These are phyloP conservation scores for Zoroaster sp. DNA, from an alignment of 53 echinoderm and acorn worm genomes.

Conservation along the genomic window DNA sequence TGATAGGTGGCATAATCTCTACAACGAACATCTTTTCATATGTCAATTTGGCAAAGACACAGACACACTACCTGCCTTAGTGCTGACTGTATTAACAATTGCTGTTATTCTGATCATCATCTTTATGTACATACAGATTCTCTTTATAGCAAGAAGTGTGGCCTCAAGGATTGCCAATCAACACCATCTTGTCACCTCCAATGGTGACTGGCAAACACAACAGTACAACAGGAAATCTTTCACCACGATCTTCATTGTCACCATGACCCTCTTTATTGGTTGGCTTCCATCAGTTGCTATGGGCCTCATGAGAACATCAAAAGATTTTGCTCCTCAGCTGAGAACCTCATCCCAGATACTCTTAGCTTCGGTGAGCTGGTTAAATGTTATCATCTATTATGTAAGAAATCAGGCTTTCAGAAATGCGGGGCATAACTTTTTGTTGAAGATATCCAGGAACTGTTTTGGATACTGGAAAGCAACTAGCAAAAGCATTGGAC, in stretches of 20 bases:
- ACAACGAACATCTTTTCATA: background rate
- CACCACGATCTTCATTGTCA: slow-evolving; percentile 49
- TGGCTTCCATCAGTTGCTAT: slow-evolving; percentile 24
- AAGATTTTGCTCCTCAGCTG: background rate
- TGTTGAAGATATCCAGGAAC: slow-evolving; percentile 4
- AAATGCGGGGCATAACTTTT: background rate
- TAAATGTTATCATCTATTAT: slow-evolving; percentile 30
- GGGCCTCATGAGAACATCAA: slow-evolving; percentile 1
- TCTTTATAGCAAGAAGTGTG: slow-evolving; percentile 9
- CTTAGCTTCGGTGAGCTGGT: slow-evolving; percentile 23
- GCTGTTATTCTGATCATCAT: slow-evolving; percentile 1
- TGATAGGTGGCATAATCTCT: background rate
- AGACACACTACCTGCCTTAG: background rate
- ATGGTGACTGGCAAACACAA: background rate
- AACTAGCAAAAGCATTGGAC: background rate
- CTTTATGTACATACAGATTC: slow-evolving; percentile 13
- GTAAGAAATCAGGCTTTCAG: slow-evolving; percentile 10
- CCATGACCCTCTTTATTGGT: slow-evolving; percentile 20
- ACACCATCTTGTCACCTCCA: slow-evolving; percentile 9
- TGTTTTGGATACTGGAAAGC: slow-evolving; percentile 22
- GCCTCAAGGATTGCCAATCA: background rate
- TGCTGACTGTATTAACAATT: slow-evolving; percentile 9
- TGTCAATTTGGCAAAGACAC: background rate
- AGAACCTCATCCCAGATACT: slow-evolving; percentile 6
- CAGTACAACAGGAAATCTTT: slow-evolving; percentile 14